Evolutionary conservation across 2,113 vertebrate species (phyloP).

Genomic region (Acrocephalus kingi): DNA sequence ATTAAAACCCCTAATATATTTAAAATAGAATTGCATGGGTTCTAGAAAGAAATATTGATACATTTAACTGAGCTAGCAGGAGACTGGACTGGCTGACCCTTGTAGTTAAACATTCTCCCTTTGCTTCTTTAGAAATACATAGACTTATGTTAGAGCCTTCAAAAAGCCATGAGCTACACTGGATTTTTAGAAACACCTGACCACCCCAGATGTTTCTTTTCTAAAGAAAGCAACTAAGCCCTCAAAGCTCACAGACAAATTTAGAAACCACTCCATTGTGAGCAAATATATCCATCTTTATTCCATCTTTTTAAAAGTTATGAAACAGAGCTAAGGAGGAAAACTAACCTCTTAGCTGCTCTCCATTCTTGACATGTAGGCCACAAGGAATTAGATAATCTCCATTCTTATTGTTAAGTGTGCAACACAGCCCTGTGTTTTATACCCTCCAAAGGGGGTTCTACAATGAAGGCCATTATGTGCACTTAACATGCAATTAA

Average conservation of each 20-base stretch:
- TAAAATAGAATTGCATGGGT: neutral
- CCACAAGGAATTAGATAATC: neutral
- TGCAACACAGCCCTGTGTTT: neutral
- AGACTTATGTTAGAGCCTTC: neutral
- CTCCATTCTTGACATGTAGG: neutral
- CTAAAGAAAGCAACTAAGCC: neutral
- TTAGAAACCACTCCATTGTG: neutral
- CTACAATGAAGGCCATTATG: neutral
- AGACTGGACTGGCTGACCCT: neutral
- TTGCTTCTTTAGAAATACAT: neutral
- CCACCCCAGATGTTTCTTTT: neutral
- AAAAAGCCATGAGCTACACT: neutral
- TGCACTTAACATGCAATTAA: slow-evolving; percentile 13
- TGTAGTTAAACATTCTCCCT: neutral
- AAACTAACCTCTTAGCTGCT: neutral
- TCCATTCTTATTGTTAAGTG: neutral
- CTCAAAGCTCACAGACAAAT: neutral
- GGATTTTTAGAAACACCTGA: neutral
- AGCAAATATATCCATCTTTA: neutral
- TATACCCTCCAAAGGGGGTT: neutral
- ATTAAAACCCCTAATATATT: neutral
- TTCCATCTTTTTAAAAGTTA: neutral
- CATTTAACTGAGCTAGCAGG: neutral
- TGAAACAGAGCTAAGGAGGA: neutral
- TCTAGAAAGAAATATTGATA: neutral